Conservation (phyloP, 2,113 vertebrate genomes). For the Tamias sibiricus region DNA sequence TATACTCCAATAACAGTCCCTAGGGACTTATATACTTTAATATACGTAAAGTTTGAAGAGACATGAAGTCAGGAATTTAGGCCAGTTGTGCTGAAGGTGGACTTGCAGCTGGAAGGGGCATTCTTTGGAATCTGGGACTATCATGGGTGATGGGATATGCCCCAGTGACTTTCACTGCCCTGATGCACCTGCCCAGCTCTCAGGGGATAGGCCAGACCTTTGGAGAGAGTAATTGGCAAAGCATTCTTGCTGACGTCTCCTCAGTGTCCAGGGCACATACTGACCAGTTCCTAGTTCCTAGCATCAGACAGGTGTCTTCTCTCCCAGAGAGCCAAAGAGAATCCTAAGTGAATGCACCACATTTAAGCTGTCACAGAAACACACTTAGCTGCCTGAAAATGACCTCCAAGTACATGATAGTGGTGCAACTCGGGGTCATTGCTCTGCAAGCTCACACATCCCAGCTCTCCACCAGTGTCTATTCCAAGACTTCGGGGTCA, state of each 20-base stretch:
- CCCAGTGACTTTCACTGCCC: background rate
- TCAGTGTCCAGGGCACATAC: background rate
- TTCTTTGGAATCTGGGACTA: background rate
- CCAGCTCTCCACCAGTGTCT: background rate
- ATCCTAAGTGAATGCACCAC: rapidly evolving
- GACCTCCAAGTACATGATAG: background rate
- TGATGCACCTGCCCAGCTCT: background rate
- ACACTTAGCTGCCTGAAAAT: background rate
- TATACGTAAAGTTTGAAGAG: background rate
- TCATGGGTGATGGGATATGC: too few species aligned
- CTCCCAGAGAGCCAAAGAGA: background rate
- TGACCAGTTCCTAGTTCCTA: too few species aligned
- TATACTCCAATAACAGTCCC: background rate
- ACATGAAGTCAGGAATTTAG: background rate
- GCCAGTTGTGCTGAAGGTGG: background rate
- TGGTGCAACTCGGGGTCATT: background rate
- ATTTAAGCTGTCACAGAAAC: background rate
- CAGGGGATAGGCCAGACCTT: background rate
- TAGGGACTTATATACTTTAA: rapidly evolving
- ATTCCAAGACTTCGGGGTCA: too few species aligned
- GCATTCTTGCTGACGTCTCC: background rate
- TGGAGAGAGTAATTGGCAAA: background rate
- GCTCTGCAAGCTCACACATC: rapidly evolving
- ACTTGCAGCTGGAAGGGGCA: rapidly evolving
- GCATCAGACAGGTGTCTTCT: rapidly evolving